Base-by-base conservation (phyloP, 2,113 vertebrate genomes). In the Eonycteris spelaea region DNA sequence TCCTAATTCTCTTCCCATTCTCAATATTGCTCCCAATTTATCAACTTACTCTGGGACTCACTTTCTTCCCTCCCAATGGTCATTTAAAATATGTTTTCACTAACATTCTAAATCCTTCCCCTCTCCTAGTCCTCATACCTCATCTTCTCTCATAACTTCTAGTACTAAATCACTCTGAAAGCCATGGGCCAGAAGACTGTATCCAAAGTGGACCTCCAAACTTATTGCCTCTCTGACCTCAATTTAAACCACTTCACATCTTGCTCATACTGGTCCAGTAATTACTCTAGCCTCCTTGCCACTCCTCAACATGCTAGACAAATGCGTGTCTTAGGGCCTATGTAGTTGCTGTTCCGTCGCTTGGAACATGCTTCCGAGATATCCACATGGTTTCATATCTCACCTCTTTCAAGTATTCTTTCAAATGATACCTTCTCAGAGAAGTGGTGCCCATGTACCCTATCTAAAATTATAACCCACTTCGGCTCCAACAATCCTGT, bases 21-120 rank as follows among this genome's bases (percentile, higher is more conserved):
- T 80, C 63, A 1, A 35, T 11, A 55, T 51, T 12, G 2, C 6
- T 74, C 19, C 28, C 18, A 48, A n/a, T 45, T n/a, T 51, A 80
- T 30, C 57, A 55, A 2, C 28, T 80, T 30, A 6, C 4, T 84
- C 28, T 51, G 68, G 24, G 14, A 75, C 7, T 91, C 26, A 51
- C 9, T 61, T 92, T 3, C 14, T 93, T 73, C 40, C 13, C 3
- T 86, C 53, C 79, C 35, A 88, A 15, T 26, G 3, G 45, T 35
- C 38, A 78, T 38, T 91, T 85, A 65, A 68, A 80, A 43, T 63
- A 43, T 63, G 26, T 12, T 85, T 91, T 33, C 28, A 80, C 9
- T 43, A 80, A 48, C 4, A 7, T 89, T 43, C 30, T 68, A 30
- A 67, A 43, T n/a, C 30, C 5, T 24, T 88, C 12, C 14, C 18